Evolutionary conservation across 1,140 invertebrate genomes (phyloP).

Genomic region (Meloidogyne exigua): DNA sequence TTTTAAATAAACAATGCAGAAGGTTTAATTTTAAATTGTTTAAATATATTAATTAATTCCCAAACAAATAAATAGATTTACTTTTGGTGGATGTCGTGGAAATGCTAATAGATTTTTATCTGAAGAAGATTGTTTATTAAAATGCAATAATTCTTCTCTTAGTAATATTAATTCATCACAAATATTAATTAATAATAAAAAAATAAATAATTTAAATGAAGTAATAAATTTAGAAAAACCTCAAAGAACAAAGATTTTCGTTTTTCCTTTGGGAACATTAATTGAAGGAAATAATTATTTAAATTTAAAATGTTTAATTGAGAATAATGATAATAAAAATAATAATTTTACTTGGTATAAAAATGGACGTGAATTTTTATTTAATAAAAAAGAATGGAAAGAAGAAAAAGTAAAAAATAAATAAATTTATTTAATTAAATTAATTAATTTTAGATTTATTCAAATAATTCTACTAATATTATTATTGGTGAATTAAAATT

Average conservation of each 20-base stretch:
- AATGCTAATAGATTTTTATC: conserved; percentile 75
- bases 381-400: neutral
- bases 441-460: neutral
- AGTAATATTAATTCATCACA: neutral
- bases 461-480: neutral
- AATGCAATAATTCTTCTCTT: conserved; percentile 15
- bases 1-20: conserved; percentile 66
- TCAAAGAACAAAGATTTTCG: conserved; percentile 10
- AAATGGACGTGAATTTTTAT: conserved; percentile 7
- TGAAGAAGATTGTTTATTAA: conserved; percentile 44
- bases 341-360: conserved; percentile 23
- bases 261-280: conserved; percentile 23
- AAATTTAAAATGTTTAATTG: conserved; percentile 22
- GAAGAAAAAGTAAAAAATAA: neutral
- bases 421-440: neutral
- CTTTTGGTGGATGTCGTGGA: conserved; percentile 65
- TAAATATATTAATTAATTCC: no score
- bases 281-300: conserved; percentile 12
- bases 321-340: neutral
- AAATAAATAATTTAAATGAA: neutral
- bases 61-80: conserved; percentile 73
- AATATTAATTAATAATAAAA: neutral
- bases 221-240: neutral
- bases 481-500: conserved; percentile 21
- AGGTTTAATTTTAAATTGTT: neutral